Evolutionary conservation across 2,888 invertebrate genomes (phyloP).

Genomic region (Metacarcinus magister): DNA sequence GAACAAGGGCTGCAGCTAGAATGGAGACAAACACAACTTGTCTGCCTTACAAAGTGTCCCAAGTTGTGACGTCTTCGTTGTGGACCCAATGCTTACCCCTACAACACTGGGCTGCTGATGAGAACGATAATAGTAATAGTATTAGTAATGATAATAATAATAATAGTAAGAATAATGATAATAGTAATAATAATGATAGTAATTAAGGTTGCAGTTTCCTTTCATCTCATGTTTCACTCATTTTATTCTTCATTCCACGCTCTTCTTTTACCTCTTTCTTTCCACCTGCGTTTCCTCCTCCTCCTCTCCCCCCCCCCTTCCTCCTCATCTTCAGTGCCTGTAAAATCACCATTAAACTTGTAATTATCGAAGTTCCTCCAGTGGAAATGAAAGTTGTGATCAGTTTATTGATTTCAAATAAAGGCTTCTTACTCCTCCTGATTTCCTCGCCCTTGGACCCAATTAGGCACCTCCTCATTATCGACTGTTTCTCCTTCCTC

Average conservation of each 20-base stretch:
- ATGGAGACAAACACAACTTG: too few relatives aligned
- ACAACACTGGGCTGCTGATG: not conserved
- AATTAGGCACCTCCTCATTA: not conserved
- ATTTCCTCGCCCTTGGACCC: not conserved
- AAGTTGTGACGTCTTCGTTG: too few relatives aligned
- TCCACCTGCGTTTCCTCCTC: not conserved
- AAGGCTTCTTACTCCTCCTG: not conserved
- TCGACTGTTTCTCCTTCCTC: not conserved
- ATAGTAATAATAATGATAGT: not conserved
- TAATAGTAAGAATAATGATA: not conserved
- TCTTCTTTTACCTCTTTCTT: not conserved
- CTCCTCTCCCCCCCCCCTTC: not conserved
- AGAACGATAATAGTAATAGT: not conserved
- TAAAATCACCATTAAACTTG: constrained; percentile 36
- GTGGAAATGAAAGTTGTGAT: constrained; percentile 28
- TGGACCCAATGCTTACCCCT: too few relatives aligned
- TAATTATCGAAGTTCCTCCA: constrained; percentile 21
- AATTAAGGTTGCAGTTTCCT: not conserved
- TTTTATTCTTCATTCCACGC: not conserved
- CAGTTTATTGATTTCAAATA: constrained; percentile 45
- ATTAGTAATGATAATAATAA: not conserved
- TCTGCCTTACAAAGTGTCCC: too few relatives aligned
- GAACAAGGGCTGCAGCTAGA: too few relatives aligned
- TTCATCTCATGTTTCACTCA: not conserved
- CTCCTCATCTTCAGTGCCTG: not conserved